Evolutionary conservation across 2,888 invertebrate species (phyloP).

Genomic region (Gymnosoma rotundatum): DNA sequence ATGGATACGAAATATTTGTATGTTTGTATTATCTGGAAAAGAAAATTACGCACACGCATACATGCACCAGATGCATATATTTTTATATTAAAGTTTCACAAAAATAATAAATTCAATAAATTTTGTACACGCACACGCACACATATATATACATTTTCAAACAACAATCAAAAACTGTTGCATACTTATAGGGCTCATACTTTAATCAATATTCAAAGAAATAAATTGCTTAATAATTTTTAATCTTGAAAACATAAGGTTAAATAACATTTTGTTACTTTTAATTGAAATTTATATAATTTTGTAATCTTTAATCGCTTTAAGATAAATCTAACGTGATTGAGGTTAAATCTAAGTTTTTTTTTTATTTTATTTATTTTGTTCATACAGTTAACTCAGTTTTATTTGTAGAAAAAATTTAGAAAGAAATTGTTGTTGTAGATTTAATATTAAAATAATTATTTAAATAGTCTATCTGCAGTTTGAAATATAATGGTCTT

Average conservation of each 20-base stretch:
- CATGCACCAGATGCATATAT: background rate
- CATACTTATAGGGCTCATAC: slow-evolving; percentile 36
- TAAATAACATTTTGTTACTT: slow-evolving; percentile 9
- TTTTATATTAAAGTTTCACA: background rate
- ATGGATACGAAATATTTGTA: background rate
- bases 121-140: background rate
- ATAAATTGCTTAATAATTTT: slow-evolving; percentile 13
- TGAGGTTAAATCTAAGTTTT: background rate
- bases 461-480: background rate
- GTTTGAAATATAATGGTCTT: background rate
- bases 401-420: too few species aligned
- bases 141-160: background rate
- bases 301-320: slow-evolving; percentile 11
- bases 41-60: background rate
- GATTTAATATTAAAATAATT: background rate
- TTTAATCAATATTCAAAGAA: background rate
- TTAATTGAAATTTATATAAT: background rate
- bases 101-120: slow-evolving; percentile 24
- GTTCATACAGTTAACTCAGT: too few species aligned
- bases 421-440: background rate
- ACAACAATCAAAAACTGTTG: background rate
- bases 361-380: background rate
- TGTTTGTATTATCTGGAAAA: background rate
- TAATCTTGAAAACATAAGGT: slow-evolving; percentile 1
- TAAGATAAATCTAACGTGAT: background rate